Conservation (phyloP, 2,113 vertebrate species). For the Vidua chalybeata region DNA sequence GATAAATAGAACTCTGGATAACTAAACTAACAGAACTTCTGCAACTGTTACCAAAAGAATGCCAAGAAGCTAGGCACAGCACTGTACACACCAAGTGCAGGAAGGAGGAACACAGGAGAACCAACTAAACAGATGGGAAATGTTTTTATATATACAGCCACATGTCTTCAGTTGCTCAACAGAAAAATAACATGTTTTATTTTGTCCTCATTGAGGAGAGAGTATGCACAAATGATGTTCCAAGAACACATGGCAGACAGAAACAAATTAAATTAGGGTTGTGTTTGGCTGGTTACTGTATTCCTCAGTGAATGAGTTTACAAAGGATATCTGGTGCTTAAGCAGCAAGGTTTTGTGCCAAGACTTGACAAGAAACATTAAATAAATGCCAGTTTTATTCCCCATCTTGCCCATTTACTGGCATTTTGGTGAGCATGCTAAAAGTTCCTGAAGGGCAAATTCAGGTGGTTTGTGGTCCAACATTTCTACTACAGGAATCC, state of each 20-base stretch:
- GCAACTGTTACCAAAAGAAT: constrained; percentile 83
- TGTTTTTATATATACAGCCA: constrained; percentile 69
- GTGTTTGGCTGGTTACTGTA: constrained; percentile 48
- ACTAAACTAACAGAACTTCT: constrained; percentile 75
- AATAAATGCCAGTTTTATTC: constrained; percentile 75
- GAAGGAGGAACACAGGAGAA: constrained; percentile 30
- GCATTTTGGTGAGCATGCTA: constrained; percentile 61
- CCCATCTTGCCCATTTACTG: constrained; percentile 68
- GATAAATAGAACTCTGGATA: constrained; percentile 85
- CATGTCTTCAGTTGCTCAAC: constrained; percentile 68
- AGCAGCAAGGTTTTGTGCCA: constrained; percentile 68
- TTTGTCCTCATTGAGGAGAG: constrained; percentile 97
- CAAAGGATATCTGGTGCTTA: constrained; percentile 61
- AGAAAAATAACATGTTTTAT: constrained; percentile 64
- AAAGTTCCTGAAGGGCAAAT: constrained; percentile 67
- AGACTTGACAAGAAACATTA: constrained; percentile 65
- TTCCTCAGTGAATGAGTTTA: constrained; percentile 36
- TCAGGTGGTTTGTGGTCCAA: constrained; percentile 30
- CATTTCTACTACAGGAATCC: constrained; percentile 34
- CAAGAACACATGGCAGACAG: constrained; percentile 75
- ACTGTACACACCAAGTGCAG: constrained; percentile 83
- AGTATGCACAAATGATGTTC: constrained; percentile 84
- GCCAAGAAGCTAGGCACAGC: constrained; percentile 78
- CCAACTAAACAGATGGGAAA: constrained; percentile 45
- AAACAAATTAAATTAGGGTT: constrained; percentile 46